Conservation (phyloP, 2,888 invertebrate genomes). For the Aspidapion aeneum region DNA sequence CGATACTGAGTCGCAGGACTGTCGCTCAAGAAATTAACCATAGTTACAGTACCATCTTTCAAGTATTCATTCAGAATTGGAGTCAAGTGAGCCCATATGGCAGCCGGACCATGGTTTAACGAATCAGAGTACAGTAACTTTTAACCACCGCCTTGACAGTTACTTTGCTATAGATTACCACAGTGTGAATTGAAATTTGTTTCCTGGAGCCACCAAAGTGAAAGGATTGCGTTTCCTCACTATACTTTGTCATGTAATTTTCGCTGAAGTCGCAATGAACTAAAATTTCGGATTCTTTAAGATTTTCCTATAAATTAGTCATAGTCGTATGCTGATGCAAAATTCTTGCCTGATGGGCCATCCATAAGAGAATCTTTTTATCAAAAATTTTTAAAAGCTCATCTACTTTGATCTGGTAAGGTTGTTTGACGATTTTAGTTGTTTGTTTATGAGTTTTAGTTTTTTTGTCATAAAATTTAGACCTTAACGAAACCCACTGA, state of each 20-base stretch:
- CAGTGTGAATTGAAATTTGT: slow-evolving; percentile 7
- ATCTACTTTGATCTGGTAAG: background rate
- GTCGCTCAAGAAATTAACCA: slow-evolving; percentile 4
- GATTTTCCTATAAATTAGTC: too few species aligned
- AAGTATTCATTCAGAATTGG: too few species aligned
- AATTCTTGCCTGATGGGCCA: too few species aligned
- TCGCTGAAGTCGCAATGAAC: slow-evolving; percentile 8
- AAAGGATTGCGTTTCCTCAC: slow-evolving; percentile 4
- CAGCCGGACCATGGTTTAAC: too few species aligned
- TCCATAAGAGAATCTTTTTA: too few species aligned
- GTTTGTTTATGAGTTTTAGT: background rate
- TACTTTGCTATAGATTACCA: background rate
- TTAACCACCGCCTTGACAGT: too few species aligned
- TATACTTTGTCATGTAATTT: slow-evolving; percentile 6
- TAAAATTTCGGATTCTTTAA: too few species aligned
- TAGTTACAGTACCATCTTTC: background rate
- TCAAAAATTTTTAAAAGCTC: too few species aligned
- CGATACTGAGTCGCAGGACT: slow-evolving; percentile 7
- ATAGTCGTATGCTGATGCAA: too few species aligned
- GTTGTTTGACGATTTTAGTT: background rate
- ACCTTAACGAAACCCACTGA: background rate
- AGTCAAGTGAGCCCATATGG: too few species aligned
- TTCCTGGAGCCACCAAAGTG: slow-evolving; percentile 10
- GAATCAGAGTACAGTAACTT: too few species aligned
- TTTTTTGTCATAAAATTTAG: background rate